Percentiles rank a stretch among this genome's conserved stretches.
phyloP scores from a whole-genome alignment of 2,888 invertebrate species.

The Augiades crinisus region DNA sequence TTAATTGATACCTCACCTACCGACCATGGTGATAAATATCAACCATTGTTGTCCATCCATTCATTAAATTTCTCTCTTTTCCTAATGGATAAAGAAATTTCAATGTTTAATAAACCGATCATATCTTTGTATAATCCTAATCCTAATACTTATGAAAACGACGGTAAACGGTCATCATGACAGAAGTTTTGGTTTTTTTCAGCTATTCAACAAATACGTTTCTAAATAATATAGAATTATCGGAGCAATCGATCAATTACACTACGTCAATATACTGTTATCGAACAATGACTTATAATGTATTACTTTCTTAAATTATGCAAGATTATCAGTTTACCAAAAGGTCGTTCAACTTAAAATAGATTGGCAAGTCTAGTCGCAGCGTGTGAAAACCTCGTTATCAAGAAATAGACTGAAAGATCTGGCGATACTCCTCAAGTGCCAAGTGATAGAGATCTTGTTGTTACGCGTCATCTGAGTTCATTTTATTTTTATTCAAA shows the following conservation, averaged over 20 bases:
- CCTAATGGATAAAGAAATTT: no score
- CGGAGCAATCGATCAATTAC: constrained; percentile 1
- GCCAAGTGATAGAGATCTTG: constrained; percentile 48
- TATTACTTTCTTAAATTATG: constrained; percentile 46
- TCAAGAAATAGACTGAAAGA: constrained; percentile 49
- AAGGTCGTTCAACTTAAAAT: constrained; percentile 62
- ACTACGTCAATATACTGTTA: constrained; percentile 35
- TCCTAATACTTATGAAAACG: no score
- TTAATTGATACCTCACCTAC: no score
- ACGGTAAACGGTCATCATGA: no score
- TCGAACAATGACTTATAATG: constrained; percentile 52
- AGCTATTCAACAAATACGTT: no score
- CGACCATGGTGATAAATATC: no score
- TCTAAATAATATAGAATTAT: background rate
- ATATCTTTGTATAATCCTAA: no score
- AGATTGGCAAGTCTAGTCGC: constrained; percentile 45
- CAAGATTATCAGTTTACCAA: constrained; percentile 45
- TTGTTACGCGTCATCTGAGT: constrained; percentile 2
- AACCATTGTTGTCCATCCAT: no score
- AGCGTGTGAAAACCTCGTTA: constrained; percentile 56
- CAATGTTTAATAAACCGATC: no score
- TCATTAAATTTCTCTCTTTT: no score
- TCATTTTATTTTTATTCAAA: background rate
- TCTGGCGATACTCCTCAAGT: constrained; percentile 50
- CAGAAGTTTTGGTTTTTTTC: no score